Conservation (phyloP, 2,113 vertebrate species). For the Nannobrachium achirus region DNA sequence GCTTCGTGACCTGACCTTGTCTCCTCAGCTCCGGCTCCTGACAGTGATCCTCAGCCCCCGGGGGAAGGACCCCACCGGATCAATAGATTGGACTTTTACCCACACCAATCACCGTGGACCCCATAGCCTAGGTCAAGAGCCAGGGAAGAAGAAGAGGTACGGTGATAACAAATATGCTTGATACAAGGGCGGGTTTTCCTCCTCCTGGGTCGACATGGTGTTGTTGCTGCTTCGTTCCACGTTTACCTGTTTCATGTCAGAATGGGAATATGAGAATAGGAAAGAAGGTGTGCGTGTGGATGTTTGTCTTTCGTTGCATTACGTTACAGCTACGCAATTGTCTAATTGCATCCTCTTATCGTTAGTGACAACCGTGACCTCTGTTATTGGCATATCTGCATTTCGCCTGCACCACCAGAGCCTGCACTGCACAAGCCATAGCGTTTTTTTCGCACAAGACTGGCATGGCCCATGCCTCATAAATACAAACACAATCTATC, state of each 20-base stretch:
- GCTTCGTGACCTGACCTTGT: constrained; percentile 75
- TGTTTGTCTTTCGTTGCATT: constrained; percentile 20
- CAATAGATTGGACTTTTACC: constrained; percentile 63
- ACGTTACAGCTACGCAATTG: constrained; percentile 65
- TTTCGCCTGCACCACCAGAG: constrained; percentile 77
- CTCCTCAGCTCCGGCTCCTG: constrained; percentile 62
- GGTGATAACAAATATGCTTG: constrained; percentile 34
- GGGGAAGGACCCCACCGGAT: constrained; percentile 45
- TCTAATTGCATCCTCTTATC: constrained; percentile 75
- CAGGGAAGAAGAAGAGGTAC: constrained; percentile 22
- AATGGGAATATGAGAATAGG: constrained; percentile 25
- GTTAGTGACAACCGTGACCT: constrained; percentile 75
- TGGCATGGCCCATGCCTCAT: constrained; percentile 75
- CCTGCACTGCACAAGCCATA: constrained; percentile 65
- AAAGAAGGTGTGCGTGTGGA: constrained; percentile 9
- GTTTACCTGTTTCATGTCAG: constrained; percentile 25
- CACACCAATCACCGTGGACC: constrained; percentile 54
- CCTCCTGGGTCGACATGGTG: constrained; percentile 11
- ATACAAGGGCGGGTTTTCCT: constrained; percentile 31
- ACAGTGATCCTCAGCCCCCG: constrained; percentile 65
- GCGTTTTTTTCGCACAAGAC: constrained; percentile 71
- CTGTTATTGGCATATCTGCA: constrained; percentile 76
- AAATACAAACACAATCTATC: constrained; percentile 83
- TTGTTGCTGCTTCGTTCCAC: constrained; percentile 6
- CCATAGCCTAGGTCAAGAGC: constrained; percentile 28